Evolutionary conservation across 92 coral and sea anemone genomes (phyloP), one percentile per base, ranked within the genome.

Genomic region (Siderastrea siderea): DNA sequence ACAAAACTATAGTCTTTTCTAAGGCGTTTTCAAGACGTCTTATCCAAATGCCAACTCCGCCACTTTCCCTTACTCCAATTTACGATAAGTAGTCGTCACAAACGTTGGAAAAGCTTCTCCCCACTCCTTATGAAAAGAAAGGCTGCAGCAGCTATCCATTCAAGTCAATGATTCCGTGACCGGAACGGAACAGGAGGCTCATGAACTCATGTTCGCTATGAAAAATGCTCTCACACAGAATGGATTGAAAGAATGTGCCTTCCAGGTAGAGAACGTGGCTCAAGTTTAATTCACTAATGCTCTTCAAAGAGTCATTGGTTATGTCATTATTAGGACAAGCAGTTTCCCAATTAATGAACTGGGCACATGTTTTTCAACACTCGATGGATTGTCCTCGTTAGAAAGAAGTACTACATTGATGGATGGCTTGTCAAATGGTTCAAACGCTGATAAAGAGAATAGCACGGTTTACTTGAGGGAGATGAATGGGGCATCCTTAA

Each of bases 11-110:
- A 67, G 38, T 68, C 74, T 14, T 64, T 81, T 9, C 58, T 78
- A 15, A 63, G 84, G 68, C 65, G 60, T 53, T 64, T 75, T 68
- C 90, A 8, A 19, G 64, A 48, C 77, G 54, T 19, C 77, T 86
- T 11, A 66, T 78, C 57, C 70, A 86, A 57, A 66, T 86, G 47
- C 90, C 90, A n/a, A 78, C 90, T 15, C 77, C 90, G 53, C 90
- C 84, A 52, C 54, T 86, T 45, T 57, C 61, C 61, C 78, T 86
- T 45, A 52, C 78, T 50, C 85, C 90, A 50, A 51, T 77, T 47
- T 68, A 47, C n/a, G 63, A 52, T 5, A 51, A 7, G 50, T 49
- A 63, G 46, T 83, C 82, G 3, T 74, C 82, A 54, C 75, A 75
- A 19, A 44, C 76, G 46, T 62, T 78, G 85, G n/a, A 64, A 17